Evolutionary conservation across 2,797 vertebrate species (phyloP).

Genomic region (Typhlichthys subterraneus): DNA sequence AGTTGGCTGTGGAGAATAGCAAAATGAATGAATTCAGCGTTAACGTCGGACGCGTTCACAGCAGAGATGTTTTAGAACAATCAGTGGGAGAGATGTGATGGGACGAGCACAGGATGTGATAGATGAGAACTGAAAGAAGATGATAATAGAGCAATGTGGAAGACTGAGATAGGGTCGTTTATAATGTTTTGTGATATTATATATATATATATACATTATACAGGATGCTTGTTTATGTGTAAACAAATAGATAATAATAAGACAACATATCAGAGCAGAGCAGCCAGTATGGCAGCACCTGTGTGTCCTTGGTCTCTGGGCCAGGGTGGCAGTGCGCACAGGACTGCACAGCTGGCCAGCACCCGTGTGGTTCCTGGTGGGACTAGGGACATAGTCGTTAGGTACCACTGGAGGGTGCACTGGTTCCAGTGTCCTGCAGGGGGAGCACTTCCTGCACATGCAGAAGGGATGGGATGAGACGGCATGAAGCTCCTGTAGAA

Average conservation of each 20-base stretch:
- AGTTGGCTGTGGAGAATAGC: conserved; percentile 18
- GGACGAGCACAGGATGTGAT: background rate
- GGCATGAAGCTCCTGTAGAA: too few relatives aligned
- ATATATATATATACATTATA: too few relatives aligned
- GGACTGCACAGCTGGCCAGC: conserved; percentile 87
- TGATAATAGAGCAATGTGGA: conserved; percentile 30
- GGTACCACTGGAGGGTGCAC: conserved; percentile 96
- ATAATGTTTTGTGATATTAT: too few relatives aligned
- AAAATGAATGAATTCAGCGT: conserved; percentile 1
- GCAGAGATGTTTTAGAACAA: background rate
- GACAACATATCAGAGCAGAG: background rate
- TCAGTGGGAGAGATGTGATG: conserved; percentile 3
- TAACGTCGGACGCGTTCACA: background rate
- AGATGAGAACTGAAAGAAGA: conserved; percentile 14
- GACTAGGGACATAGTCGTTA: conserved; percentile 95
- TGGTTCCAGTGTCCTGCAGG: conserved; percentile 95
- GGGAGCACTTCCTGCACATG: conserved; percentile 89
- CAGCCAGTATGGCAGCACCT: conserved; percentile 75
- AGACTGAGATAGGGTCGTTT: background rate
- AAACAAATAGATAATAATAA: too few relatives aligned
- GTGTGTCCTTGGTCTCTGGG: conserved; percentile 93
- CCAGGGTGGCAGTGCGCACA: conserved; percentile 90
- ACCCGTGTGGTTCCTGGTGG: conserved; percentile 84
- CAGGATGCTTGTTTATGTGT: background rate
- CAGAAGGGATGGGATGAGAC: conserved; percentile 11